These are phyloP conservation scores for Setipinna tenuifilis DNA, from an alignment of 2,797 vertebrate genomes.

Conservation along the genomic window DNA sequence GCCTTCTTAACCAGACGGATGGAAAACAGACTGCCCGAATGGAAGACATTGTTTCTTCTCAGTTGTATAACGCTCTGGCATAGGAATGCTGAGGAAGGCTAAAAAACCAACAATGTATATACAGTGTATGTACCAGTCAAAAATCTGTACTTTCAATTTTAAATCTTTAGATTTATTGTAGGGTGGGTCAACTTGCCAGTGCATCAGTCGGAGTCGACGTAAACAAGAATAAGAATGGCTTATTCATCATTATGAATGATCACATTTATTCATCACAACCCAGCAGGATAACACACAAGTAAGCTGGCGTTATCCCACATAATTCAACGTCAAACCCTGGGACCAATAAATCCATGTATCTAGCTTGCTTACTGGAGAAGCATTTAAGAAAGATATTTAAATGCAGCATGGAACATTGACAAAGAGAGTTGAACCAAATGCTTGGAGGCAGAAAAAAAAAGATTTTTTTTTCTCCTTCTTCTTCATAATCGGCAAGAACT, in stretches of 20 bases:
- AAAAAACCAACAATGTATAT: background rate
- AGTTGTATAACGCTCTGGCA: background rate
- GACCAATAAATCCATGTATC: slow-evolving; percentile 30
- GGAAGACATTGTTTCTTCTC: background rate
- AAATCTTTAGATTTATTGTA: background rate
- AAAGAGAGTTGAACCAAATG: slow-evolving; percentile 29
- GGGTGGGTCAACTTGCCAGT: background rate
- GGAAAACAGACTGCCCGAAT: background rate
- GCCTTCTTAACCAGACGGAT: background rate
- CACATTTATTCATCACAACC: background rate
- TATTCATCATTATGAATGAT: background rate
- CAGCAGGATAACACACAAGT: background rate
- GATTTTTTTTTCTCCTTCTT: slow-evolving; percentile 23
- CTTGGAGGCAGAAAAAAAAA: background rate
- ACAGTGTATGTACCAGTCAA: background rate
- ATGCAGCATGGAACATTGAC: slow-evolving; percentile 26
- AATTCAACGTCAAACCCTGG: background rate
- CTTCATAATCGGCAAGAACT: slow-evolving; percentile 32
- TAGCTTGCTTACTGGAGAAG: slow-evolving; percentile 15
- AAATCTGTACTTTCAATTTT: background rate
- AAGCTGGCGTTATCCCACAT: background rate
- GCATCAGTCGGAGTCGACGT: background rate
- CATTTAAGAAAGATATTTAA: slow-evolving; percentile 22
- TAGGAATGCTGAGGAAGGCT: background rate
- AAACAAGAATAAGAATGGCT: background rate